phyloP scores from a whole-genome alignment of 2,113 vertebrate genomes.

The Cnemophilus loriae region DNA sequence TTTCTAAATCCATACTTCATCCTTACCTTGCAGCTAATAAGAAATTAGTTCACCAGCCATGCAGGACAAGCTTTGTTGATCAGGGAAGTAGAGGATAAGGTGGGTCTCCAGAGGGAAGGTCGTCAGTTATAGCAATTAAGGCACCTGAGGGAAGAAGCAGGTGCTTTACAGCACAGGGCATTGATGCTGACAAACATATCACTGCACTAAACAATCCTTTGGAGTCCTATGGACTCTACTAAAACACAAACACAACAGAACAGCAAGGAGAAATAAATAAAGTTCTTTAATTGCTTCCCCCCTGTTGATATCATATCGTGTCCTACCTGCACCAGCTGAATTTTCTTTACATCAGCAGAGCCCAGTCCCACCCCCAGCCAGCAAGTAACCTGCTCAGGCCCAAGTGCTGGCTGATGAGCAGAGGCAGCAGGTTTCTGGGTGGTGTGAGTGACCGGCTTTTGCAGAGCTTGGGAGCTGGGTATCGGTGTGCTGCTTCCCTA shows the following conservation, averaged over 20 bases:
- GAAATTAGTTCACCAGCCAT: not conserved
- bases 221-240: not conserved
- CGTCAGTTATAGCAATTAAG: not conserved
- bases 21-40: not conserved
- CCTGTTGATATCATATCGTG: not conserved
- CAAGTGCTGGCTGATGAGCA: not conserved
- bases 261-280: not conserved
- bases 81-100: not conserved
- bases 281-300: not conserved
- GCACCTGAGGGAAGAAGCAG: not conserved
- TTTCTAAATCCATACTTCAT: not conserved
- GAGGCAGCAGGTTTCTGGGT: not conserved
- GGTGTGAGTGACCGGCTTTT: not conserved
- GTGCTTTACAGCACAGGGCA: not conserved
- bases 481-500: not conserved
- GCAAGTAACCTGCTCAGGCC: not conserved
- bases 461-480: not conserved
- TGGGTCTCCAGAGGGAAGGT: not conserved
- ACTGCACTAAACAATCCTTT: not conserved
- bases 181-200: not conserved
- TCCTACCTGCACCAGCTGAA: not conserved
- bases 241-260: not conserved
- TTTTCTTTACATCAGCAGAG: not conserved
- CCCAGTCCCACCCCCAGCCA: not conserved
- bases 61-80: not conserved